A percentile compares a stretch with the other conserved stretches of the same genome.
Evolutionary conservation across 2,888 invertebrate genomes (phyloP).

Genomic region (Glaucopsyche alexis): DNA sequence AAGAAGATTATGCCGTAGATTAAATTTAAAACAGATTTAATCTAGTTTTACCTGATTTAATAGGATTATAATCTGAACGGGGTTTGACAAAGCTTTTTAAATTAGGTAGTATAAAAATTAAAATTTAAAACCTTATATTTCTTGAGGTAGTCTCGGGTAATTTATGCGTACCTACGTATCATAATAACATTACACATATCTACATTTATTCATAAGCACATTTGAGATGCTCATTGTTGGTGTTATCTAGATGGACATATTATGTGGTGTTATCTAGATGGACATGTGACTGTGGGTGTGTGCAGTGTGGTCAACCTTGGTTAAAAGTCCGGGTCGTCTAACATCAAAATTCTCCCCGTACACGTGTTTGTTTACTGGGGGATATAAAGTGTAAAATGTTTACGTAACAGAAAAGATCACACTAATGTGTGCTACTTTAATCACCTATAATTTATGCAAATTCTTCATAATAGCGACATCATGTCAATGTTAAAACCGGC

Average conservation of each 20-base stretch:
- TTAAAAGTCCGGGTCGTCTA: background rate
- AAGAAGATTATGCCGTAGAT: too few relatives aligned
- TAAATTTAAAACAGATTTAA: too few relatives aligned
- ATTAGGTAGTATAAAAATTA: too few relatives aligned
- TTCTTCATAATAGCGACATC: background rate
- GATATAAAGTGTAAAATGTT: background rate
- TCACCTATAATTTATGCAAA: background rate
- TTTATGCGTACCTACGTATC: too few relatives aligned
- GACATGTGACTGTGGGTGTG: background rate
- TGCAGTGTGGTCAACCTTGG: constrained; percentile 26
- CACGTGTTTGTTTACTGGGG: background rate
- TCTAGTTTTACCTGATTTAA: too few relatives aligned
- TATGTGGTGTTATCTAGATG: constrained; percentile 25
- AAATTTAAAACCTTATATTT: too few relatives aligned
- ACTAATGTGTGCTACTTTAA: background rate
- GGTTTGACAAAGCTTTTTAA: too few relatives aligned
- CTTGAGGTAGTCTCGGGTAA: too few relatives aligned
- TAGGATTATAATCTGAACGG: too few relatives aligned
- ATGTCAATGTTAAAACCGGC: background rate
- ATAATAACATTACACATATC: background rate
- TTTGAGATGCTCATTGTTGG: constrained; percentile 22
- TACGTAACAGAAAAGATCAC: background rate
- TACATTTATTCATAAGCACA: constrained; percentile 17
- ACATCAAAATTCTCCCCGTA: background rate
- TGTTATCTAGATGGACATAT: constrained; percentile 21